These are phyloP conservation scores for Calameuta idolon DNA, from an alignment of 2,888 invertebrate species.

Conservation along the genomic window DNA sequence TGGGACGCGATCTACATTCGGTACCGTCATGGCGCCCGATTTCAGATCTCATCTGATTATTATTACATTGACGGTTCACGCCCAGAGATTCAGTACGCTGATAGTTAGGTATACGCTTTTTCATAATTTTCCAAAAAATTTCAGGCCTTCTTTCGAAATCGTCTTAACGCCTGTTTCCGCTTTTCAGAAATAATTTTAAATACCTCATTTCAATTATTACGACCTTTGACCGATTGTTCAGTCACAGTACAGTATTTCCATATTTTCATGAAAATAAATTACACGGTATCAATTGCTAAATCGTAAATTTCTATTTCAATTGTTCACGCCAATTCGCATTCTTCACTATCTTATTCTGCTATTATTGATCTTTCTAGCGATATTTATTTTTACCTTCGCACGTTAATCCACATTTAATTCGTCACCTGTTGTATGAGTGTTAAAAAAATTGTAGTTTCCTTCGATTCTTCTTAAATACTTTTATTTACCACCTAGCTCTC, in stretches of 20 bases:
- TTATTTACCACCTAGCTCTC: background rate
- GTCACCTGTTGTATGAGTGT: background rate
- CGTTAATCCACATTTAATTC: background rate
- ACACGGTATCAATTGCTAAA: background rate
- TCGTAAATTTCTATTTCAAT: background rate
- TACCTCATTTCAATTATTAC: background rate
- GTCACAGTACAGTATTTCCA: background rate
- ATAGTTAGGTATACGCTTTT: background rate
- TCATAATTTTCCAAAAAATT: background rate
- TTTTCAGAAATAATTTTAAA: background rate
- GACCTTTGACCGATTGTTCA: background rate
- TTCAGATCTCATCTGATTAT: background rate
- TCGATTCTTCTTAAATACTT: background rate
- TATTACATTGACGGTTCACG: background rate
- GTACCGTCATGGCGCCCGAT: conserved; percentile 46
- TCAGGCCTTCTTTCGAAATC: background rate
- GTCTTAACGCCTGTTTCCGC: background rate
- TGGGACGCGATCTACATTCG: background rate
- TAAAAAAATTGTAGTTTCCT: background rate
- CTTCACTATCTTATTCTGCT: background rate
- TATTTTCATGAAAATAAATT: background rate
- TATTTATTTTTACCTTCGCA: background rate
- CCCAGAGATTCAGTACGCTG: background rate
- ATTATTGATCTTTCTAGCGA: background rate
- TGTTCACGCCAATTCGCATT: background rate